Base-by-base conservation (phyloP, 2,888 invertebrate species). In the Agrotis segetum region DNA sequence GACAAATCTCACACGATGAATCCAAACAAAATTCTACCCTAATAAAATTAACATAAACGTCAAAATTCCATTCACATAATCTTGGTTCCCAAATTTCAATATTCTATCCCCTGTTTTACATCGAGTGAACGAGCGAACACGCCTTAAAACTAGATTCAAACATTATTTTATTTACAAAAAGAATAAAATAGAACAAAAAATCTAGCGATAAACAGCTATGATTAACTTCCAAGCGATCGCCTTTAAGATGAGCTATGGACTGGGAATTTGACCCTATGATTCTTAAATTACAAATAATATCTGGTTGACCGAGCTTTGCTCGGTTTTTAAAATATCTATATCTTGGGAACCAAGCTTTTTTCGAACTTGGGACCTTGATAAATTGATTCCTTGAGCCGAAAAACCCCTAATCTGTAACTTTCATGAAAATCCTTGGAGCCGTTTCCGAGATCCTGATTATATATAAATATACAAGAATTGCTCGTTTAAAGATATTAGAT, bases 81-180 rank as follows among this genome's bases (percentile, higher is more conserved):
- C 17, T 13, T 19, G 24, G 9, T 29, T 46, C 24, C 9, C 4
- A n/a, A 21, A 29, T 14, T n/a, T 16, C 49, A 58, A 13, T 14
- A 24, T n/a, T 16, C 17, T 17, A 19, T 34, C 44, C 4, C 13
- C 7, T 29, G n/a, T 16, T 11, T 34, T 14, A 1, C 1, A 40
- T 60, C 65, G 61, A 66, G 52, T 11, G 47, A 29, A 79, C 82
- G 79, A 68, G 65, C 50, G n/a, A 3, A 7, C 77, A 40, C 62
- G 9, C 16, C 71, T 77, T 75, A 80, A 0, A 9, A 19, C 72
- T 84, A 84, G 0, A 29, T 67, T 67, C 71, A 80, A 75, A 74
- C 66, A 70, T 72, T 50, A 66, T 73, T 65, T 34, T 82, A 84
- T 84, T n/a, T 84, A 84, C 83, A 84, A 84, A 84, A 80, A 66